Evolutionary conservation across 2,888 invertebrate genomes (phyloP).

Genomic region (Cataglyphis altisquamis): DNA sequence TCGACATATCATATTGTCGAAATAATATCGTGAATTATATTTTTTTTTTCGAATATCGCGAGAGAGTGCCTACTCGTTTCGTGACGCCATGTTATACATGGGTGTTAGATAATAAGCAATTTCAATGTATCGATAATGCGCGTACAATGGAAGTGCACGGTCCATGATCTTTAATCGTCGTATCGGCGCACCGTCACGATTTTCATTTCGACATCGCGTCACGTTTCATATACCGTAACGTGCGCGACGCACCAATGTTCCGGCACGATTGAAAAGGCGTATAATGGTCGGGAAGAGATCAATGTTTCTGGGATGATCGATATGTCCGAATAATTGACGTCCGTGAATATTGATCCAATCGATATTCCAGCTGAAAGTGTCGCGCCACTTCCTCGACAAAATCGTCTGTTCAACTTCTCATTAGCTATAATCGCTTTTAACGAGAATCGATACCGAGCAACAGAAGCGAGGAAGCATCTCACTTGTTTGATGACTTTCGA

Average conservation of each 20-base stretch:
- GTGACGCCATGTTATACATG: not conserved
- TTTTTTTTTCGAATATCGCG: not conserved
- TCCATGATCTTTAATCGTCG: conserved; percentile 51
- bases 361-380: conserved; percentile 50
- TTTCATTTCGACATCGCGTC: conserved; percentile 49
- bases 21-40: conserved; percentile 40
- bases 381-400: conserved; percentile 22
- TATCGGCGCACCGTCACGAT: conserved; percentile 48
- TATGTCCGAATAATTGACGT: conserved; percentile 62
- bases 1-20: conserved; percentile 4
- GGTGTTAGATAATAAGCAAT: not conserved
- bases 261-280: conserved; percentile 40
- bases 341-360: conserved; percentile 57
- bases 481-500: not conserved
- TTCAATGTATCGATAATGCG: not conserved
- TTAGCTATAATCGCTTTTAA: conserved; percentile 76
- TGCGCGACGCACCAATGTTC: conserved; percentile 25
- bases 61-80: not conserved
- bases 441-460: conserved; percentile 75
- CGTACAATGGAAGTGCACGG: conserved; percentile 4
- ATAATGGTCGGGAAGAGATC: conserved; percentile 56
- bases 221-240: conserved; percentile 49
- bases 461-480: conserved; percentile 8
- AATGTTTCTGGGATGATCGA: conserved; percentile 45
- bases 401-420: conserved; percentile 50